A percentile compares a stretch with the other conserved stretches of the same genome.
phyloP scores from a whole-genome alignment of 2,888 invertebrate genomes.

The Scaeva pyrastri region DNA sequence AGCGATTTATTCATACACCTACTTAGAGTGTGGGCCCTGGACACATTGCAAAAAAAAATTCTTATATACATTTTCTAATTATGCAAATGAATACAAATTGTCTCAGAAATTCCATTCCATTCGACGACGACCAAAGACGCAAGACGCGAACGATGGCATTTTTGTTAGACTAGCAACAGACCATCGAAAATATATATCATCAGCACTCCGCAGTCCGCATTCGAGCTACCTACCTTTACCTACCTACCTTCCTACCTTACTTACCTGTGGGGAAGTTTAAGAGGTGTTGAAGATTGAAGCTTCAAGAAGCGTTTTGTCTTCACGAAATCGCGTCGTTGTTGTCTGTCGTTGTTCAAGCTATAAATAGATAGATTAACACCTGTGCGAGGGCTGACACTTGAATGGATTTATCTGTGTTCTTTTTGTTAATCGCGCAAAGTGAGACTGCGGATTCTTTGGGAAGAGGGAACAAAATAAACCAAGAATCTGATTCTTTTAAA shows the following conservation, averaged over 20 bases:
- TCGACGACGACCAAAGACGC: neutral
- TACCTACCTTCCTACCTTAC: too few relatives aligned
- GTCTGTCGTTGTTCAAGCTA: conserved; percentile 24
- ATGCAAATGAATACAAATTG: conserved; percentile 73
- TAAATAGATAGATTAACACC: conserved; percentile 70
- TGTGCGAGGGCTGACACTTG: conserved; percentile 62
- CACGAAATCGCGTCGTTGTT: neutral
- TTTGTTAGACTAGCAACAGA: conserved; percentile 34
- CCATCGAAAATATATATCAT: conserved; percentile 6
- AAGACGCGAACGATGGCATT: conserved; percentile 5
- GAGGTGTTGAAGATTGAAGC: conserved; percentile 45
- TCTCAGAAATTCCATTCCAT: conserved; percentile 41
- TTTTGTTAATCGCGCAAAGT: neutral
- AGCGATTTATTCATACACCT: neutral
- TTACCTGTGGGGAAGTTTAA: too few relatives aligned
- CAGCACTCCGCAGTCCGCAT: conserved; percentile 8
- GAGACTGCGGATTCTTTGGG: neutral
- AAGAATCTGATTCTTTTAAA: neutral
- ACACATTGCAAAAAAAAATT: conserved; percentile 19
- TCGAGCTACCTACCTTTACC: too few relatives aligned
- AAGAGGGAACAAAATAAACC: neutral
- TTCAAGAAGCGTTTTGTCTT: conserved; percentile 36
- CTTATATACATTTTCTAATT: conserved; percentile 54
- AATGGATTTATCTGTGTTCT: conserved; percentile 47
- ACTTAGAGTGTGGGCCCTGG: neutral